Evolutionary conservation across 2,797 vertebrate genomes (phyloP).

Genomic region (Peromyscus aztecus): DNA sequence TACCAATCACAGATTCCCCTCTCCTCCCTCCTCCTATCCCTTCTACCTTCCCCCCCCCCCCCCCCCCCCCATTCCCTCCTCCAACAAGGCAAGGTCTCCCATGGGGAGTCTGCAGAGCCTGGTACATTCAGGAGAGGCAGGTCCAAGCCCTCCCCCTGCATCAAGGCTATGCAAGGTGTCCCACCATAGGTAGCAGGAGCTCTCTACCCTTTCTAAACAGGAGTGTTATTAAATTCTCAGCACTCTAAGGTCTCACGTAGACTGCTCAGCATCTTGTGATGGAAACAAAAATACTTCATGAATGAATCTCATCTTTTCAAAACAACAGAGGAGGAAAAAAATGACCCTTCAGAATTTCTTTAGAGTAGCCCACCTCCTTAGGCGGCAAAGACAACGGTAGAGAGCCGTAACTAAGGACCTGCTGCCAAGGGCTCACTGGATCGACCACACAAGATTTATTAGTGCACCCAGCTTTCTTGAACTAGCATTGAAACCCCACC

Average conservation of each 20-base stretch:
- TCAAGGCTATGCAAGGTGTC: too few species aligned
- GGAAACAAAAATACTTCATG: background rate
- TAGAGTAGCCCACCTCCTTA: background rate
- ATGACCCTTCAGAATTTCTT: conserved; percentile 24
- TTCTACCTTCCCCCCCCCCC: too few species aligned
- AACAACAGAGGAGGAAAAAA: conserved; percentile 35
- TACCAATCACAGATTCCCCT: too few species aligned
- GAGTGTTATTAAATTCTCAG: conserved; percentile 61
- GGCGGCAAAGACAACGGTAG: background rate
- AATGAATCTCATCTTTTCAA: conserved; percentile 68
- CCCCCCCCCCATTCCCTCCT: too few species aligned
- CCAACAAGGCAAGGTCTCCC: too few species aligned
- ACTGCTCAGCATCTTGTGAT: conserved; percentile 54
- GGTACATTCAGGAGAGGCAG: too few species aligned
- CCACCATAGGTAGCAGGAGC: too few species aligned
- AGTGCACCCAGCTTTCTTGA: background rate
- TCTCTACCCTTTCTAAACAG: conserved; percentile 32
- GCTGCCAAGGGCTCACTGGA: background rate
- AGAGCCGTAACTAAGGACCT: background rate
- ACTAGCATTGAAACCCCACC: background rate
- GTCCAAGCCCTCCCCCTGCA: too few species aligned
- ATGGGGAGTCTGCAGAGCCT: too few species aligned
- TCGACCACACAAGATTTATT: background rate
- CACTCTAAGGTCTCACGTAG: conserved; percentile 45
- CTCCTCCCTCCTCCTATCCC: too few species aligned